Evolutionary conservation across 2,888 invertebrate species (phyloP), one percentile per base, ranked within the genome.

Genomic region (Diogma glabrata): DNA sequence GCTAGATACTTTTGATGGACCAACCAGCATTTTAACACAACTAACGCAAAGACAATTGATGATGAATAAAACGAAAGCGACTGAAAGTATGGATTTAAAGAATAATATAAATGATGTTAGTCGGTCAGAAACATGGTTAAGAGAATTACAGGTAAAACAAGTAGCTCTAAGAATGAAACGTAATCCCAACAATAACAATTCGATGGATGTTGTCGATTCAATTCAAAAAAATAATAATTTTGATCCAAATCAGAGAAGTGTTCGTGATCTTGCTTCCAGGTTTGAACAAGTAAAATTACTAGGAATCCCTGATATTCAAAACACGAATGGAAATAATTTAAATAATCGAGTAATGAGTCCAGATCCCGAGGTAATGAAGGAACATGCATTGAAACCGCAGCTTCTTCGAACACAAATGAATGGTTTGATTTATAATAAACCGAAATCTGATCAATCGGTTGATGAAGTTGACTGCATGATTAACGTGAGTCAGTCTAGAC

Each of bases 91-190:
- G 19, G n/a, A n/a, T n/a, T n/a, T n/a, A n/a, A n/a, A n/a, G n/a
- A 76, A 78, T 64, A 74, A 75, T 9, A 64, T 63, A 6, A 64
- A 61, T 14, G 64, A 66, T 12, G 65, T 63, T 5, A 60, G 60
- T 12, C 38, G 49, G 24, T 62, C 67, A 28, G 81, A 82, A 57
- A 79, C 76, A 10, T 87, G 88, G 83, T 65, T 89, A 12, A 78
- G 80, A 60, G 89, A 90, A 64, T 66, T 89, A 26, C 88, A 89
- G 68, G 82, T 83, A 0, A 88, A 86, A 65, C 86, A 87, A 70
- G 82, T 77, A 6, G 78, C 81, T 51, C 66, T 81, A 52, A 69
- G 74, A 59, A 72, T 70, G 54, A 78, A 77, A 16, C 58, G 59
- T 23, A 46, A 46, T 26, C 17, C 30, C 20, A n/a, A n/a, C n/a